phyloP scores from a whole-genome alignment of 2,888 invertebrate species.

The Dione vanillae region DNA sequence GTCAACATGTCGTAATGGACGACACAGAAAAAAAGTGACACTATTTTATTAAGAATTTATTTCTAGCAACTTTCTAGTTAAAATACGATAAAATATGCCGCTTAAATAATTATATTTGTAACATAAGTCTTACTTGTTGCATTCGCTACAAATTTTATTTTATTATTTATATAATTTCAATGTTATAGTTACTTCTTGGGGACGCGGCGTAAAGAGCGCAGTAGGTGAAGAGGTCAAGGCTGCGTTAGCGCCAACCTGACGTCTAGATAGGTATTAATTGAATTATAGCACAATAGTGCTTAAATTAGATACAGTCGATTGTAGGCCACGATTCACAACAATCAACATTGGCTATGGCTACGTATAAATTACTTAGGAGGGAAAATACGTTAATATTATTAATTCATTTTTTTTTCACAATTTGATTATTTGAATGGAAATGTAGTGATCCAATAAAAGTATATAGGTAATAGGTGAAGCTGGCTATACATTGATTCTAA shows the following conservation, averaged over 20 bases:
- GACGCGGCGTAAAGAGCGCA: slow-evolving; percentile 44
- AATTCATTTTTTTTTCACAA: not conserved
- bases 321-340: slow-evolving; percentile 25
- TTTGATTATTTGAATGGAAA: not conserved
- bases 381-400: not conserved
- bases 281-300: slow-evolving; percentile 34
- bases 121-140: too few species aligned
- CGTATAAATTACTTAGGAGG: not conserved
- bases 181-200: not conserved
- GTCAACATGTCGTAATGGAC: slow-evolving; percentile 58
- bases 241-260: slow-evolving; percentile 72
- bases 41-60: slow-evolving; percentile 15
- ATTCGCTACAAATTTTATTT: not conserved
- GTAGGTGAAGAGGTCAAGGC: slow-evolving; percentile 75
- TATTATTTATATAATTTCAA: slow-evolving; percentile 4
- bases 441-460: too few species aligned
- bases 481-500: too few species aligned
- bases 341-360: not conserved
- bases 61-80: slow-evolving; percentile 4
- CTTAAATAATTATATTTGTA: not conserved
- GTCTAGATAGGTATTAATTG: slow-evolving; percentile 59
- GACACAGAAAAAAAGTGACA: slow-evolving; percentile 49
- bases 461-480: too few species aligned
- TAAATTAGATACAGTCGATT: slow-evolving; percentile 24
- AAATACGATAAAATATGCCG: not conserved